Base-by-base conservation (phyloP, 2,113 vertebrate species). In the Tapirus terrestris region DNA sequence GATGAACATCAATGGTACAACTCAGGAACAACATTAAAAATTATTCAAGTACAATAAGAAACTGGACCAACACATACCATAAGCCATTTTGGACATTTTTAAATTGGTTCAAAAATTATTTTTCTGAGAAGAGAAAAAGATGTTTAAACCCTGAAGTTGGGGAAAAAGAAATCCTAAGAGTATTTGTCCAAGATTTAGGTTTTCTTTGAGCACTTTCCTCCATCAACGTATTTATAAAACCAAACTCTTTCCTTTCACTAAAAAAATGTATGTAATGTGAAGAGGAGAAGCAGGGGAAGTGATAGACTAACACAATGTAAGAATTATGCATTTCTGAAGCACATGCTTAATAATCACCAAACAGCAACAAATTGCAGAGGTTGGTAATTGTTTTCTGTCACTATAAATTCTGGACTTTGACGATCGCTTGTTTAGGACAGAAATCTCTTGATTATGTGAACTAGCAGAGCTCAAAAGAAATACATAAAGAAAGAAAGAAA, bases 61-160 rank as follows among this genome's bases (percentile, higher is more conserved):
- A 86, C 12, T 88, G 51, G 14, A 63, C 33, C 27, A 63, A 73
- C 2, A 39, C 2, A 21, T 60, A 5, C 73, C 72, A 89, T 60
- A 75, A 92, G 17, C 43, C 58, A 79, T 85, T 93, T 75, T 45
- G 67, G 4, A 36, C 1, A 90, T 36, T 67, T 81, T 53, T 72
- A 94, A 88, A 65, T 83, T 63, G 81, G 9, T 85, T 94, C 36
- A 65, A 96, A 97, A 76, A 39, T 79, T 81, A 83, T 76, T 91
- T 82, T 83, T 75, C 51, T 89, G 63, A 70, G 31, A 70, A 31
- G 18, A 73, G 39, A 79, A 84, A 96, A 96, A 53, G 9, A 67
- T 48, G n/a, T 51, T 89, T 88, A 80, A 93, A n/a, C 10, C 9
- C 36, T 76, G 17, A 67, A n/a, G 27, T 43, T 81, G 36, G 36